These are phyloP conservation scores for Zosterops pallidus DNA, from an alignment of 2,113 vertebrate genomes.

Conservation along the genomic window DNA sequence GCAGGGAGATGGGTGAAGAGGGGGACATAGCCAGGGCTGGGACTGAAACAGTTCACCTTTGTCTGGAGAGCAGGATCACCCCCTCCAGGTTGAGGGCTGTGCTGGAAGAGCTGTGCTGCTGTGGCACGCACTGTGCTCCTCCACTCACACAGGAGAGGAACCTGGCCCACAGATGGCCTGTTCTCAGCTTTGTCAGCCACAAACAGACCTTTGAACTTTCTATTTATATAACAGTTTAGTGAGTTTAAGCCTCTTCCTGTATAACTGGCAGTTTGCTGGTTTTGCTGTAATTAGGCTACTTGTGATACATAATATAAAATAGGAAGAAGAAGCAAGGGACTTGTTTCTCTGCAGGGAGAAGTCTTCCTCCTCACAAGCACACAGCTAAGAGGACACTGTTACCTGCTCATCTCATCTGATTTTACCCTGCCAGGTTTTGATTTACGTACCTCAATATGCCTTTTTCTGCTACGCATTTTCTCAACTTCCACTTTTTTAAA, in stretches of 20 bases:
- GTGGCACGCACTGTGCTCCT: neutral
- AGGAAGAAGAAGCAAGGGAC: slow-evolving; percentile 7
- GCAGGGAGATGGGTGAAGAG: neutral
- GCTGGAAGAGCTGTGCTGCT: neutral
- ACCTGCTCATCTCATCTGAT: neutral
- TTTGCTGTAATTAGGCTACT: slow-evolving; percentile 76
- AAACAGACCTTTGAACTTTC: slow-evolving; percentile 80
- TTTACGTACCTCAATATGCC: neutral
- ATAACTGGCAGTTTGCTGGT: slow-evolving; percentile 72
- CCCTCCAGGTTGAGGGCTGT: slow-evolving; percentile 15
- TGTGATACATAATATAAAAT: slow-evolving; percentile 62
- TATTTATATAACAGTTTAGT: slow-evolving; percentile 81
- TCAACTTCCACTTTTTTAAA: neutral
- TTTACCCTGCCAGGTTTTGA: neutral
- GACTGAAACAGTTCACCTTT: slow-evolving; percentile 70
- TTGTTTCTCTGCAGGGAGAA: neutral
- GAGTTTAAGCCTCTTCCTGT: slow-evolving; percentile 80
- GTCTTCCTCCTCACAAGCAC: neutral
- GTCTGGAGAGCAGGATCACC: slow-evolving; percentile 49
- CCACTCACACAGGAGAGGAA: slow-evolving; percentile 40
- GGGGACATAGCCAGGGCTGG: neutral
- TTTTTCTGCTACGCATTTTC: neutral
- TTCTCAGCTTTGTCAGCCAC: slow-evolving; percentile 71
- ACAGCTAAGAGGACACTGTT: neutral
- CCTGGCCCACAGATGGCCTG: slow-evolving; percentile 74